Percentiles rank a stretch among this genome's conserved stretches.
Conservation (phyloP, 1,140 invertebrate genomes). For the Tachypleus tridentatus region DNA sequence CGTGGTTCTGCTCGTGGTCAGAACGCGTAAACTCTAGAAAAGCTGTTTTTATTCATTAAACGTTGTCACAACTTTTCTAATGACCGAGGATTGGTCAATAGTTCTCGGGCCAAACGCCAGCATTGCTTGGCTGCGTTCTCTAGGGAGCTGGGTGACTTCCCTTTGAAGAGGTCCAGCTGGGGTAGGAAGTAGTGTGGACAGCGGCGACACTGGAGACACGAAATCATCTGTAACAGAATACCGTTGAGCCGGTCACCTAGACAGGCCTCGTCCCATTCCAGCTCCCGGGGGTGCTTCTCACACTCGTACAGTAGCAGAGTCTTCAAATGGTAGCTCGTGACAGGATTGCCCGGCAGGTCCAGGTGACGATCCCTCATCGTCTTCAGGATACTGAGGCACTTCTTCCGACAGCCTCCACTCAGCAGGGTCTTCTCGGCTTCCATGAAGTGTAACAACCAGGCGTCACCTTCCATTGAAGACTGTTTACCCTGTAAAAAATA, state of each 20-base stretch:
- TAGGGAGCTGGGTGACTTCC: constrained; percentile 77
- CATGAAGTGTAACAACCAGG: constrained; percentile 90
- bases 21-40: too few species aligned
- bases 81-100: constrained; percentile 83
- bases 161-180: constrained; percentile 81
- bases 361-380: constrained; percentile 84
- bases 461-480: constrained; percentile 92
- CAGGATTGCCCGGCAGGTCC: constrained; percentile 81
- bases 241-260: constrained; percentile 91
- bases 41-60: too few species aligned
- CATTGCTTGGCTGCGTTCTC: constrained; percentile 92
- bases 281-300: constrained; percentile 89
- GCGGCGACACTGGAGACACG: constrained; percentile 85
- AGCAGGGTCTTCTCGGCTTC: constrained; percentile 85
- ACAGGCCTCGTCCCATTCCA: constrained; percentile 89
- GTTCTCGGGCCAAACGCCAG: constrained; percentile 82
- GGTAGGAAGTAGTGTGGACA: constrained; percentile 93
- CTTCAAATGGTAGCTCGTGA: constrained; percentile 88
- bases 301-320: constrained; percentile 90
- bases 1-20: too few species aligned
- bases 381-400: constrained; percentile 83
- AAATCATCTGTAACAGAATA: constrained; percentile 88
- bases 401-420: constrained; percentile 71
- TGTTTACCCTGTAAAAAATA: constrained; percentile 64
- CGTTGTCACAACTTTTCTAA: constrained; percentile 75